Conservation (phyloP, 2,888 invertebrate species). For the Lycaena phlaeas region DNA sequence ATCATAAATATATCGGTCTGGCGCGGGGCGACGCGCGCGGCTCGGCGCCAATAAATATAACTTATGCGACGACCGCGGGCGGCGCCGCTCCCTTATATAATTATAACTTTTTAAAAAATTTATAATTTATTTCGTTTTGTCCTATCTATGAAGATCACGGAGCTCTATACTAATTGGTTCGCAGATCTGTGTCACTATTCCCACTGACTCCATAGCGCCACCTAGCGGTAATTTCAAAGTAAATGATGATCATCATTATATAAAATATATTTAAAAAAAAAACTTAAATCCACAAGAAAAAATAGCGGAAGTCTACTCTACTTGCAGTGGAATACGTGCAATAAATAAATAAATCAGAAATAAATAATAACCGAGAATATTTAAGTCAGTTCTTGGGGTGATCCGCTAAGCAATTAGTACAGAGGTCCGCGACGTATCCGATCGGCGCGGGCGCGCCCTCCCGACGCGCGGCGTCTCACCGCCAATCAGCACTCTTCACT, state of each 20-base stretch:
- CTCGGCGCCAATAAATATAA: slow-evolving; percentile 67
- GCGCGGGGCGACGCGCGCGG: slow-evolving; percentile 44
- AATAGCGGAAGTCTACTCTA: too few species aligned
- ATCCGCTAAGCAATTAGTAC: not conserved
- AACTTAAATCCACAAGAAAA: too few species aligned
- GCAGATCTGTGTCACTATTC: not conserved
- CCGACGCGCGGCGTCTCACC: not conserved
- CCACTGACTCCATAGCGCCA: slow-evolving; percentile 1
- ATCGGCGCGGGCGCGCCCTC: slow-evolving; percentile 4
- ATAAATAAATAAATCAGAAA: too few species aligned
- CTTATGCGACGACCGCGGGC: slow-evolving; percentile 36
- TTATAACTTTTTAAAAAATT: slow-evolving; percentile 59
- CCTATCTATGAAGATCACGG: slow-evolving; percentile 65
- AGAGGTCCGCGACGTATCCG: slow-evolving; percentile 5
- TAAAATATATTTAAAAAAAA: too few species aligned
- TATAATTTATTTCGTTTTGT: slow-evolving; percentile 70
- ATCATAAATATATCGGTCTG: slow-evolving; percentile 63
- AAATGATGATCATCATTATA: not conserved
- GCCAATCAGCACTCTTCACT: not conserved
- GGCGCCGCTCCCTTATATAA: slow-evolving; percentile 32
- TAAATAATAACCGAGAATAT: too few species aligned
- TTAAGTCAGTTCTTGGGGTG: too few species aligned
- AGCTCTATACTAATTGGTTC: slow-evolving; percentile 1
- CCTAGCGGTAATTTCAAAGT: not conserved
- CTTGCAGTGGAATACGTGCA: not conserved